Conservation (phyloP, 2,888 invertebrate genomes). For the Lepidocyrtoides sp. region DNA sequence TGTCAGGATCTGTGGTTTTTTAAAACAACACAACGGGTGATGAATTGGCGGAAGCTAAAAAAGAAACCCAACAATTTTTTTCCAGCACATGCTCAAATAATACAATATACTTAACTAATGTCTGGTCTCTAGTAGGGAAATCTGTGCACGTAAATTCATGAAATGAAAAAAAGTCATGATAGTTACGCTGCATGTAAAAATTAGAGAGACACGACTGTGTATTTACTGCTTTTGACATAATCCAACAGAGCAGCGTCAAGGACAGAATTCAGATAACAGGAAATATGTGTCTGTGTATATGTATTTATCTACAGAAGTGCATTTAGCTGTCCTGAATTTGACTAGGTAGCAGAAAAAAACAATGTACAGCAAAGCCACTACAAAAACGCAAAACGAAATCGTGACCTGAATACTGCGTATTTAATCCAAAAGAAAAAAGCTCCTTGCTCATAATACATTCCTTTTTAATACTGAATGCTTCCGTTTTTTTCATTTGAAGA, state of each 20-base stretch:
- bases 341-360: neutral
- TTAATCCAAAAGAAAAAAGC: conserved; percentile 10
- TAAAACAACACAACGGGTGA: too few species aligned
- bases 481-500: conserved; percentile 35
- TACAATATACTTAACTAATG: too few species aligned
- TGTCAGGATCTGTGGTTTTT: too few species aligned
- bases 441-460: conserved; percentile 46
- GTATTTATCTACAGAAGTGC: neutral
- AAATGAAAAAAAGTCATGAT: neutral
- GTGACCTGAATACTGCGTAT: conserved; percentile 66
- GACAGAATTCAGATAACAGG: neutral
- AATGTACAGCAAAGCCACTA: conserved; percentile 21
- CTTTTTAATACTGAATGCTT: conserved; percentile 28
- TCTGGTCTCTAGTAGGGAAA: too few species aligned
- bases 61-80: too few species aligned
- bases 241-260: neutral
- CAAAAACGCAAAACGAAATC: conserved; percentile 7
- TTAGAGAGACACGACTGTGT: too few species aligned
- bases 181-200: neutral
- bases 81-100: too few species aligned
- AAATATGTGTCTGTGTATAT: neutral
- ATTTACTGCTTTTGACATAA: conserved; percentile 44
- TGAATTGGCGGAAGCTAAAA: too few species aligned
- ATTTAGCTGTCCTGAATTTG: neutral
- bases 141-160: too few species aligned